Conservation (phyloP, 1,140 invertebrate species). For the Trichonephila clavipes region DNA sequence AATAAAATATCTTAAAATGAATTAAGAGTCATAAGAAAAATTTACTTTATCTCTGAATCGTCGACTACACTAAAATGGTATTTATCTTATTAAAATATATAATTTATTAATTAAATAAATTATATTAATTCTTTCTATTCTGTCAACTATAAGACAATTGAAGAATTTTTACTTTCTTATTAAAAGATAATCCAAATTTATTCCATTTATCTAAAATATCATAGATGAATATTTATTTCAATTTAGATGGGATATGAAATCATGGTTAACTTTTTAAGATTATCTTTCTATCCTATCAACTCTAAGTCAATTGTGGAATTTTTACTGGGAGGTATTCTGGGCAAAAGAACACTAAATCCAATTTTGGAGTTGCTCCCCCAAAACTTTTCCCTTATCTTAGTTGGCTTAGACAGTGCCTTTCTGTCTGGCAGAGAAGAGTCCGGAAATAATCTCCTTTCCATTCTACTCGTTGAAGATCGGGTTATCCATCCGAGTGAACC, state of each 20-base stretch:
- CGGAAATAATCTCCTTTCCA: constrained; percentile 16
- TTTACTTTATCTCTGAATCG: too few species aligned
- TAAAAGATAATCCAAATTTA: too few species aligned
- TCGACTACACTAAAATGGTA: too few species aligned
- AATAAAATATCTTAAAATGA: too few species aligned
- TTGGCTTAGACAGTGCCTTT: not conserved
- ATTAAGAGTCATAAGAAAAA: too few species aligned
- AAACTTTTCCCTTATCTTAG: not conserved
- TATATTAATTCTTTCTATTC: too few species aligned
- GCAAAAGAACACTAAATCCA: not conserved
- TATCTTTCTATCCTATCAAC: not conserved
- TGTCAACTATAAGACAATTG: not conserved
- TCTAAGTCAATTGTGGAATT: not conserved
- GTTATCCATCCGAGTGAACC: not conserved
- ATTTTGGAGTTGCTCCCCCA: not conserved
- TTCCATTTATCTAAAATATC: too few species aligned
- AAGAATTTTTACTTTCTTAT: not conserved
- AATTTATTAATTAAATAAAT: too few species aligned
- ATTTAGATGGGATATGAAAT: not conserved
- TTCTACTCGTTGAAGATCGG: not conserved
- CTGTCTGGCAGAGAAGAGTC: not conserved
- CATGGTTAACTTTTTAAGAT: not conserved
- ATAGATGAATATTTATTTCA: too few species aligned
- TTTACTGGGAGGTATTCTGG: not conserved
- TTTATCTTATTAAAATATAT: too few species aligned